phyloP scores from a whole-genome alignment of 1,140 invertebrate genomes.

The Cotesia typhae region DNA sequence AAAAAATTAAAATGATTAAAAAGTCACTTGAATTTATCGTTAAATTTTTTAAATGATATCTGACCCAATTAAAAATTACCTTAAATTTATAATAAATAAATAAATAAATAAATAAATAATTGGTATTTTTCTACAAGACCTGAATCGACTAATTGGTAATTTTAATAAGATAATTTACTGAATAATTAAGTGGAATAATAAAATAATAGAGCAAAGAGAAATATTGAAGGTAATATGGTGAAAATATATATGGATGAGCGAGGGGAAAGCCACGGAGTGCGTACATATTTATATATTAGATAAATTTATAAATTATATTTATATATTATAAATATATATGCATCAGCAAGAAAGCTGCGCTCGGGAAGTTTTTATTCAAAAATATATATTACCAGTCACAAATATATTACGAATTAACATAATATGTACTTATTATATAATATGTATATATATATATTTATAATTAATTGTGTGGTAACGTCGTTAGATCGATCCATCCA shows the following conservation, averaged over 20 bases:
- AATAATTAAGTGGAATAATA: neutral
- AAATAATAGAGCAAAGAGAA: conserved; percentile 13
- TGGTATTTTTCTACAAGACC: neutral
- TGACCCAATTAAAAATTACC: neutral
- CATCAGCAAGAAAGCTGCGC: conserved; percentile 37
- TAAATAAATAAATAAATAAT: too few species aligned
- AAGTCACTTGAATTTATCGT: neutral
- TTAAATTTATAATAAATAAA: conserved; percentile 10
- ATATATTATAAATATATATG: conserved; percentile 2
- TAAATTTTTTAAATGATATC: neutral
- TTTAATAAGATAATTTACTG: neutral
- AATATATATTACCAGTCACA: conserved; percentile 36
- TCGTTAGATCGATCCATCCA: conserved; percentile 56
- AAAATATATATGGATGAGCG: conserved; percentile 20
- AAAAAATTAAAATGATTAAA: neutral
- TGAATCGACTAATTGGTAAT: conserved; percentile 10
- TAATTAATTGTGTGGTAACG: conserved; percentile 35
- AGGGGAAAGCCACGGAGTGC: conserved; percentile 35
- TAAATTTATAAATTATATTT: conserved; percentile 1
- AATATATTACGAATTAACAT: conserved; percentile 30
- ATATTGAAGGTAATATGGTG: conserved; percentile 18
- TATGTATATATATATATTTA: conserved; percentile 33
- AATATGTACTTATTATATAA: conserved; percentile 34
- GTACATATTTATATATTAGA: conserved; percentile 2
- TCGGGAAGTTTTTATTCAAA: conserved; percentile 21